Evolutionary conservation across 2,888 invertebrate species (phyloP).

Genomic region (Perithous albicinctus): DNA sequence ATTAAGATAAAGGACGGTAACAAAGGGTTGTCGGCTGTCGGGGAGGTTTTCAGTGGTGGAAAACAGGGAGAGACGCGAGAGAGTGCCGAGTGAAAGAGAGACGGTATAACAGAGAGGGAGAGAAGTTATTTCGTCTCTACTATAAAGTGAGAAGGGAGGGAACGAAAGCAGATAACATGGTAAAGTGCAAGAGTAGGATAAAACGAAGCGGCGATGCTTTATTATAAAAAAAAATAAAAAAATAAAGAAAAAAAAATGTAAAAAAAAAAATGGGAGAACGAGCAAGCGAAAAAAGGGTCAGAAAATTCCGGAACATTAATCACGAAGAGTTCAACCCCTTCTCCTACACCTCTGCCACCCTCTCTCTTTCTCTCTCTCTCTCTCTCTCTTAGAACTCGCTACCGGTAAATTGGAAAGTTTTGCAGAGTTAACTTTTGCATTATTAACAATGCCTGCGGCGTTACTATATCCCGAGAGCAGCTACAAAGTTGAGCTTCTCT

Average conservation of each 20-base stretch:
- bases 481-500: conserved; percentile 44
- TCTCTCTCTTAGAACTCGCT: not conserved
- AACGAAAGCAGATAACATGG: conserved; percentile 64
- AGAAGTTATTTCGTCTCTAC: not conserved
- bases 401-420: conserved; percentile 64
- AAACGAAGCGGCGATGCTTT: conserved; percentile 24
- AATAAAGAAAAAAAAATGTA: no score
- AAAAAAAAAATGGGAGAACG: no score
- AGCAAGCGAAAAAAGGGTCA: conserved; percentile 58
- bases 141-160: conserved; percentile 51
- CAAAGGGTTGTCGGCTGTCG: conserved; percentile 82
- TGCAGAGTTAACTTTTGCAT: conserved; percentile 63
- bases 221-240: conserved; percentile 43
- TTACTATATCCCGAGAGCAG: conserved; percentile 31
- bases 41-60: conserved; percentile 64
- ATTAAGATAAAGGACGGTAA: conserved; percentile 84
- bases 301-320: conserved; percentile 73
- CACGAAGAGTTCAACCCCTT: conserved; percentile 65
- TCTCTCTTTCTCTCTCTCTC: conserved; percentile 30
- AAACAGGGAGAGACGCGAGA: conserved; percentile 65
- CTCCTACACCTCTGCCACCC: conserved; percentile 13
- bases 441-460: conserved; percentile 62
- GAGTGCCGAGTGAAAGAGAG: not conserved
- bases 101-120: conserved; percentile 1
- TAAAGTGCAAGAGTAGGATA: conserved; percentile 50